Conservation (phyloP, 2,113 vertebrate species). For the Daubentonia madagascariensis region DNA sequence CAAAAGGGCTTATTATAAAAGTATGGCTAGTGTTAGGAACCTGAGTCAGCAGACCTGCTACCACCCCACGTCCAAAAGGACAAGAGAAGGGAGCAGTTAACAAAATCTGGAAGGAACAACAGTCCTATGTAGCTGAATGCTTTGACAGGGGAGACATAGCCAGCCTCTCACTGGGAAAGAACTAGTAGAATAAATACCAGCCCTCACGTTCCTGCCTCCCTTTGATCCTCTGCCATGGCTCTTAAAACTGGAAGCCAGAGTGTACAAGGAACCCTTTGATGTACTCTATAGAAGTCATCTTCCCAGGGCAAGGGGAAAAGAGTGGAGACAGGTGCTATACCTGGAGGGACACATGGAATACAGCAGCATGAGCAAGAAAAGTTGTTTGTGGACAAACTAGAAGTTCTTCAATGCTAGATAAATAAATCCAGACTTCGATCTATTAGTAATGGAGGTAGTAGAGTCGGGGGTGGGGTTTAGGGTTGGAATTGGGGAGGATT, state of each 20-base stretch:
- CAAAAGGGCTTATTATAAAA: neutral
- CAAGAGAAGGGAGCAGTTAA: neutral
- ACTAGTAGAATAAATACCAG: neutral
- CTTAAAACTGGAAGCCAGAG: neutral
- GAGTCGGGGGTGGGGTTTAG: neutral
- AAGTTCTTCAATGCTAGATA: neutral
- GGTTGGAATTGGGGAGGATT: neutral
- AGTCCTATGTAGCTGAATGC: neutral
- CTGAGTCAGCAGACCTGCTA: neutral
- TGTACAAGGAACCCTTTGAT: neutral
- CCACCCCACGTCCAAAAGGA: neutral
- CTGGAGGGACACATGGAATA: neutral
- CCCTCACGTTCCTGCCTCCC: neutral
- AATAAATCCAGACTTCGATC: neutral
- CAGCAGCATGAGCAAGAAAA: neutral
- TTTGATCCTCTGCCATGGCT: neutral
- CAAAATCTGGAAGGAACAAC: neutral
- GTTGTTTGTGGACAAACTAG: neutral
- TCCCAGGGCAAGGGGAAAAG: neutral
- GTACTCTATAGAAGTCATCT: neutral
- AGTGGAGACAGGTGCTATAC: neutral
- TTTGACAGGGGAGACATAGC: neutral
- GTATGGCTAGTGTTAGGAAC: neutral
- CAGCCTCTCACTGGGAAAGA: neutral
- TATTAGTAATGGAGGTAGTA: neutral